These are phyloP conservation scores for Caenorhabditis imperialis DNA, from an alignment of 2,888 invertebrate species.

Conservation along the genomic window DNA sequence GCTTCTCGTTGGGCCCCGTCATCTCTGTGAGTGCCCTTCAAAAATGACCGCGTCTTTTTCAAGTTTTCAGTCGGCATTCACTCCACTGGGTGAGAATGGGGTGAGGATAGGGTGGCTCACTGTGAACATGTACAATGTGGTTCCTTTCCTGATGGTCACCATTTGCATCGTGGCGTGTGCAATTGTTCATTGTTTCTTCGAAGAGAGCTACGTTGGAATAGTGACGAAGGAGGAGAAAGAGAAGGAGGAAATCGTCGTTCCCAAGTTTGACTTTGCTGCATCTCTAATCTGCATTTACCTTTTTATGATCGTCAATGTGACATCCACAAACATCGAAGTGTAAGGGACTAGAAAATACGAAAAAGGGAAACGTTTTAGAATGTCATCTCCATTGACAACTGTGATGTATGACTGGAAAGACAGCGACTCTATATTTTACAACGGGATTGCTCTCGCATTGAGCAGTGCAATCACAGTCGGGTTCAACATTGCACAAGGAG, in stretches of 20 bases:
- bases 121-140: conserved; percentile 60
- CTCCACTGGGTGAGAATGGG: conserved; percentile 56
- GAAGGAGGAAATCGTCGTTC: conserved; percentile 52
- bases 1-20: conserved; percentile 47
- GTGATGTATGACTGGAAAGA: conserved; percentile 63
- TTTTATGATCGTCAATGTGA: conserved; percentile 61
- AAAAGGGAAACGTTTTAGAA: no score
- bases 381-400: conserved; percentile 62
- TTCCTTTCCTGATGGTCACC: conserved; percentile 58
- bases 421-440: conserved; percentile 58
- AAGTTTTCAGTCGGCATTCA: conserved; percentile 26
- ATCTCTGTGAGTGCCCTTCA: conserved; percentile 10
- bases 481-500: conserved; percentile 52
- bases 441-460: conserved; percentile 55
- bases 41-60: no score
- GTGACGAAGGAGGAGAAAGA: conserved; percentile 52
- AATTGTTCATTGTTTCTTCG: conserved; percentile 58
- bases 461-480: conserved; percentile 56
- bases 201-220: conserved; percentile 64
- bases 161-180: conserved; percentile 40
- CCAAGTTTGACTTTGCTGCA: conserved; percentile 60
- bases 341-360: no score
- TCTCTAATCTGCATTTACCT: conserved; percentile 62
- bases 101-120: conserved; percentile 25
- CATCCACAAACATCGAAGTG: conserved; percentile 65